Evolutionary conservation across 2,113 vertebrate species (phyloP).

Genomic region (Pipa parva): DNA sequence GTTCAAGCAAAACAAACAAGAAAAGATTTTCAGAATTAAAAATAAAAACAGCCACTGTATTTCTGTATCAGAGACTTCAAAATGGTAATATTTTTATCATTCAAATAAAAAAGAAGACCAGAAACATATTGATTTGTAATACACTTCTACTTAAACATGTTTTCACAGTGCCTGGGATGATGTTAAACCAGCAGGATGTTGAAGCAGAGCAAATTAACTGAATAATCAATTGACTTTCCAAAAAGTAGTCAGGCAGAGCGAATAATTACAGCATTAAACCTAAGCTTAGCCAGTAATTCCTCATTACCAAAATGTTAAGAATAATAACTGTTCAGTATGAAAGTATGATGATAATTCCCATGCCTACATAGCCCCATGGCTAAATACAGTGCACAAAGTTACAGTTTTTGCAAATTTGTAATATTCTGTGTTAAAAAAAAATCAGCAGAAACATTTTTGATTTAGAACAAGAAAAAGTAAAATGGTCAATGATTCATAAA

Average conservation of each 20-base stretch:
- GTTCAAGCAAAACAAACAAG: not conserved
- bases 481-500: conserved; percentile 6
- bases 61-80: too few relatives aligned
- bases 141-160: conserved; percentile 43
- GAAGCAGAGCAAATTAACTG: conserved; percentile 57
- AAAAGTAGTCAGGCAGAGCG: conserved; percentile 34
- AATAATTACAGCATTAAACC: conserved; percentile 30
- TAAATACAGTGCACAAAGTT: too few relatives aligned
- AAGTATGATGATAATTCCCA: conserved; percentile 48
- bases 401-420: conserved; percentile 4
- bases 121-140: conserved; percentile 55
- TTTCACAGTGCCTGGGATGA: conserved; percentile 41
- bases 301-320: conserved; percentile 45
- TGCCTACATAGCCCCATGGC: too few relatives aligned
- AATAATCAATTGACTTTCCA: conserved; percentile 49
- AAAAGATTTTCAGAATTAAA: not conserved
- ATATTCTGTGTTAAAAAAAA: too few relatives aligned
- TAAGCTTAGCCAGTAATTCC: conserved; percentile 26
- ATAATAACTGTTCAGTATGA: conserved; percentile 47
- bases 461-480: too few relatives aligned
- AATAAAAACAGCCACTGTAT: too few relatives aligned
- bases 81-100: conserved; percentile 33
- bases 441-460: too few relatives aligned
- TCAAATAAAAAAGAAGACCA: conserved; percentile 35
- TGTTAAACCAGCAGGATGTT: conserved; percentile 51